Conservation (phyloP, 2,113 vertebrate genomes). For the Speoplatyrhinus poulsoni region DNA sequence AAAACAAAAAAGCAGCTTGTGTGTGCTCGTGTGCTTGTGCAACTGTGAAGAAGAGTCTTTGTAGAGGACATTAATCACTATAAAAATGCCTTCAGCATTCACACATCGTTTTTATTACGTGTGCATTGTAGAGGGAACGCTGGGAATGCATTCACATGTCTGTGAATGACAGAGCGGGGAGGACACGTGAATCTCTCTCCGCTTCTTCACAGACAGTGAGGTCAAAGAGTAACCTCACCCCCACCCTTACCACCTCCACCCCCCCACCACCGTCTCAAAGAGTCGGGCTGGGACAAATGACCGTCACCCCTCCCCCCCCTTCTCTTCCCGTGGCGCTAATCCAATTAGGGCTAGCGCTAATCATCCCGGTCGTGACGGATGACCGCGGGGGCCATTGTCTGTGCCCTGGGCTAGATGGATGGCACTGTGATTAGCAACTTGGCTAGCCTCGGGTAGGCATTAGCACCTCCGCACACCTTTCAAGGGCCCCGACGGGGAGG, state of each 20-base stretch:
- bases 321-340: constrained; percentile 51
- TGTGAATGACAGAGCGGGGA: not conserved
- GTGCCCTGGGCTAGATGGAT: constrained; percentile 49
- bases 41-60: too few species aligned
- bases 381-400: constrained; percentile 61
- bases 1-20: too few species aligned
- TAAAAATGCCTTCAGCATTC: too few species aligned
- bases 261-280: constrained; percentile 7
- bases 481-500: constrained; percentile 37
- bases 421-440: constrained; percentile 52
- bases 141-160: too few species aligned
- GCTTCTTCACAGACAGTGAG: constrained; percentile 2
- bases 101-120: too few species aligned
- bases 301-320: constrained; percentile 7
- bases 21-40: too few species aligned
- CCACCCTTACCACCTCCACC: not conserved
- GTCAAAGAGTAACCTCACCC: constrained; percentile 30
- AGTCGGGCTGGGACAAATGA: constrained; percentile 42
- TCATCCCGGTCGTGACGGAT: constrained; percentile 68
- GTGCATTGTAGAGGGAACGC: too few species aligned
- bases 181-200: constrained; percentile 7
- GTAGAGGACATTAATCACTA: too few species aligned
- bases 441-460: constrained; percentile 56
- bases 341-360: constrained; percentile 68
- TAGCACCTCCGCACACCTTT: constrained; percentile 59